A percentile compares a stretch with the other conserved stretches of the same genome.
These are phyloP conservation scores for Leucophenga montana DNA, from an alignment of 2,888 invertebrate genomes.

Conservation along the genomic window DNA sequence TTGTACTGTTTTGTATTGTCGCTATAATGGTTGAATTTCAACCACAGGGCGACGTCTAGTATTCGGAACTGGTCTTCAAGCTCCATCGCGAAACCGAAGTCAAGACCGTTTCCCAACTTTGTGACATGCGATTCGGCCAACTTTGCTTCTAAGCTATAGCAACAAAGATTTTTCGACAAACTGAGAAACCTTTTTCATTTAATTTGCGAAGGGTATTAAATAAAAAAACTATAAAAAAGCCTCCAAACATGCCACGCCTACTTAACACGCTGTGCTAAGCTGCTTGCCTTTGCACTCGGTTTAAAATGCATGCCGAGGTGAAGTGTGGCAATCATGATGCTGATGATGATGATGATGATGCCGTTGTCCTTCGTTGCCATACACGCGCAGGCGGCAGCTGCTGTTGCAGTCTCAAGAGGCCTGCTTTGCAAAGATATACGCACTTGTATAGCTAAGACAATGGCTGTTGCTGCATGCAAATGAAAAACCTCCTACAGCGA, in stretches of 20 bases:
- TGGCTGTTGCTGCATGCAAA: constrained; percentile 10
- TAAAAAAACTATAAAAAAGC: constrained; percentile 38
- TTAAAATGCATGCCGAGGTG: background rate
- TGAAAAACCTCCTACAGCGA: constrained; percentile 23
- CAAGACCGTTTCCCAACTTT: too few species aligned
- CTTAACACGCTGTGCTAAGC: background rate
- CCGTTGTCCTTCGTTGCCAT: background rate
- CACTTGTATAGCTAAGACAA: constrained; percentile 2
- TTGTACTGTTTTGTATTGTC: too few species aligned
- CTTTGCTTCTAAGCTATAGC: too few species aligned
- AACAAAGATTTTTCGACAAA: too few species aligned
- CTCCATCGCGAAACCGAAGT: too few species aligned
- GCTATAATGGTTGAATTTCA: too few species aligned
- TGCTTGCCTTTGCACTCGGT: background rate
- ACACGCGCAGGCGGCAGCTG: background rate
- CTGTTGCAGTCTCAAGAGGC: background rate
- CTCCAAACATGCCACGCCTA: constrained; percentile 31
- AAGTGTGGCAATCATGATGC: background rate
- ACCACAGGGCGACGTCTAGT: too few species aligned
- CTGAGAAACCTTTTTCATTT: too few species aligned
- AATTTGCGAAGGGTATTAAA: constrained; percentile 50
- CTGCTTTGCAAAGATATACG: constrained; percentile 8
- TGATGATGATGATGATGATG: background rate
- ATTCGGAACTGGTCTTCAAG: too few species aligned
- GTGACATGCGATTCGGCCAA: too few species aligned